These are phyloP conservation scores for Lasius fuliginosus DNA, from an alignment of 2,888 invertebrate genomes.

Conservation along the genomic window DNA sequence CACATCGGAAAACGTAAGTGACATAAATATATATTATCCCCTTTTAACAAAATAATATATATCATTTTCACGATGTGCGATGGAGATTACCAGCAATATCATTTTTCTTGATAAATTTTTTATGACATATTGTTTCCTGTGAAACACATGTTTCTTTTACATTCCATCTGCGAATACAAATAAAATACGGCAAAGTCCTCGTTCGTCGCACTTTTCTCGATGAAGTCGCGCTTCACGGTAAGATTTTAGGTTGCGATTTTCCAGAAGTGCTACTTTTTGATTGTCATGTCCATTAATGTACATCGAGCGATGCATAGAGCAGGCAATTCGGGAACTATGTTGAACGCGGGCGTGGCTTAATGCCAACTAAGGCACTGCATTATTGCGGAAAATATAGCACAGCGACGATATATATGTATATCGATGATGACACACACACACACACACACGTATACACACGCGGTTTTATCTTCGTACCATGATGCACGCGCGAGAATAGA, in stretches of 20 bases:
- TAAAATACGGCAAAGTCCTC: not conserved
- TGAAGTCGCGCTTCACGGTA: not conserved
- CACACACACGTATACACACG: not conserved
- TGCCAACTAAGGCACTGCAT: slow-evolving; percentile 33
- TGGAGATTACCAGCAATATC: not conserved
- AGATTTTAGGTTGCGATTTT: slow-evolving; percentile 17
- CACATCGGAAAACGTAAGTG: slow-evolving; percentile 22
- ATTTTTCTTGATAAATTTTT: slow-evolving; percentile 19
- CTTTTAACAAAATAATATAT: slow-evolving; percentile 35
- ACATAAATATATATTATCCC: slow-evolving; percentile 18
- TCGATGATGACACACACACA: not conserved
- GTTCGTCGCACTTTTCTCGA: not conserved
- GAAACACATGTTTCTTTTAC: slow-evolving; percentile 1
- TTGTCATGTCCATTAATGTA: slow-evolving; percentile 45
- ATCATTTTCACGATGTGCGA: not conserved
- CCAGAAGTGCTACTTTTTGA: slow-evolving; percentile 3
- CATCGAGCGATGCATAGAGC: slow-evolving; percentile 5
- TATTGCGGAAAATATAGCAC: slow-evolving; percentile 28
- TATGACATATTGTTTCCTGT: not conserved
- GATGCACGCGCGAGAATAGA: slow-evolving; percentile 13
- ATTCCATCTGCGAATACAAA: not conserved
- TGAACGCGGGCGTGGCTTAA: slow-evolving; percentile 38
- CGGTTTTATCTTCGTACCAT: slow-evolving; percentile 6
- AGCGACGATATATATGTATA: not conserved
- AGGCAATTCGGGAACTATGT: slow-evolving; percentile 38